Conservation (phyloP, 2,888 invertebrate species). For the Ernsta delagoae region DNA sequence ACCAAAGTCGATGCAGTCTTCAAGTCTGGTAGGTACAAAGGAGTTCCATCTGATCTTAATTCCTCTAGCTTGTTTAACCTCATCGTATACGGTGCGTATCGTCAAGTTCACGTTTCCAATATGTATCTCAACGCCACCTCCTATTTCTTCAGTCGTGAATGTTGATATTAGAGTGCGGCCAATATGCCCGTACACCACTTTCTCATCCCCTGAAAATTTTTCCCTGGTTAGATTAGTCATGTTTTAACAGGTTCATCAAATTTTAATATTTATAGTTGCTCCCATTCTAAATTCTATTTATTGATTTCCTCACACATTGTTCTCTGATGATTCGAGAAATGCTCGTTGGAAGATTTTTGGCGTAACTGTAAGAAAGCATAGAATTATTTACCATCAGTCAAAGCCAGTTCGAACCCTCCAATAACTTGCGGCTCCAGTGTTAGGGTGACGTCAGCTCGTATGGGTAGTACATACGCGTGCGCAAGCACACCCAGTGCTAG, state of each 20-base stretch:
- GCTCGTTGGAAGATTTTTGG: too few relatives aligned
- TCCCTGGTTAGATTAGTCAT: too few relatives aligned
- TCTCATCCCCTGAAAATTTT: slow-evolving; percentile 41
- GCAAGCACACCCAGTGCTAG: slow-evolving; percentile 59
- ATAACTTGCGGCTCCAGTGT: slow-evolving; percentile 67
- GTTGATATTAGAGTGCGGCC: slow-evolving; percentile 64
- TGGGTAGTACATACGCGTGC: slow-evolving; percentile 49
- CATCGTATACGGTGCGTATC: slow-evolving; percentile 60
- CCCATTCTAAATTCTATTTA: too few relatives aligned
- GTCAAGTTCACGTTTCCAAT: slow-evolving; percentile 63
- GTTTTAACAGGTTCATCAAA: too few relatives aligned
- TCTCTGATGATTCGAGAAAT: too few relatives aligned
- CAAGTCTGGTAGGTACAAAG: slow-evolving; percentile 56
- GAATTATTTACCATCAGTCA: slow-evolving; percentile 65
- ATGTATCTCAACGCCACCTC: slow-evolving; percentile 60
- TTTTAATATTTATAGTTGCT: too few relatives aligned
- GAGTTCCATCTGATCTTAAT: slow-evolving; percentile 70
- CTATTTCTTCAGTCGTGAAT: slow-evolving; percentile 58
- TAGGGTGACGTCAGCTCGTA: slow-evolving; percentile 60
- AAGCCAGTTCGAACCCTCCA: slow-evolving; percentile 65
- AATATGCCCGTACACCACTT: slow-evolving; percentile 58
- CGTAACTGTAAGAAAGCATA: too few relatives aligned
- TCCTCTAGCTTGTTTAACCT: slow-evolving; percentile 55
- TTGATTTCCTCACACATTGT: too few relatives aligned
- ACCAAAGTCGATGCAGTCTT: slow-evolving; percentile 82